Base-by-base conservation (phyloP, 1,140 invertebrate genomes). In the Dreissena polymorpha region DNA sequence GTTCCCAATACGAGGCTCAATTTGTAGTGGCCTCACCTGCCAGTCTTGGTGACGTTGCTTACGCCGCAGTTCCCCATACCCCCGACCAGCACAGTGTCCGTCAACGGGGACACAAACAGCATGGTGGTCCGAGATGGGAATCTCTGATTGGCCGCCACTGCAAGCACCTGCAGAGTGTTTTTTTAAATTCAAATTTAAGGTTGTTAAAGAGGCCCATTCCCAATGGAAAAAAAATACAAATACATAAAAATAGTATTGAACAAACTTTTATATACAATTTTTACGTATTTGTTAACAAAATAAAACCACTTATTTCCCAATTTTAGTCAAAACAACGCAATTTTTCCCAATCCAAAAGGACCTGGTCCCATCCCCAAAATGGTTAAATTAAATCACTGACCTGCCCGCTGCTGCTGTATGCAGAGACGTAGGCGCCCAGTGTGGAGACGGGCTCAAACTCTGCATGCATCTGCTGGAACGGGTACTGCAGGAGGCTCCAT, bases 101-200 rank as follows among this genome's bases (percentile, higher is more conserved):
- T 91, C 21, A 91, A 81, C 14, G 90, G 85, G 12, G 92, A 92
- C 49, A 92, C 79, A 86, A 90, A 92, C 63, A 91, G 70, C 71
- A 93, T 84, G 50, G 87, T 86, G 21, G 87, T 91, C 21, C 88
- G 73, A 50, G 83, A 51, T 8, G 90, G 87, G 67, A 80, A 85
- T 51, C 87, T 91, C 86, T 93, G 91, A 86, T 93, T 93, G 68
- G 90, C 88, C 69, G 90, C 92, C 23, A 93, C 85, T 25, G 91
- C 92, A 21, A 93, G 76, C 14, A 93, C 86, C 39, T 39, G 39
- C 39, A 39, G 39, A 5, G 39, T 2, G 39, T 39, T 5, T 39
- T 39, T 39, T 39, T n/a, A n/a, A n/a, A 39, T 39, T 39, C 39
- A 39, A 39, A 39, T 39, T 39, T 39, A 8, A 8, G 39, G 8